These are phyloP conservation scores for Nomada fucata DNA, from an alignment of 2,888 invertebrate genomes.

Conservation along the genomic window DNA sequence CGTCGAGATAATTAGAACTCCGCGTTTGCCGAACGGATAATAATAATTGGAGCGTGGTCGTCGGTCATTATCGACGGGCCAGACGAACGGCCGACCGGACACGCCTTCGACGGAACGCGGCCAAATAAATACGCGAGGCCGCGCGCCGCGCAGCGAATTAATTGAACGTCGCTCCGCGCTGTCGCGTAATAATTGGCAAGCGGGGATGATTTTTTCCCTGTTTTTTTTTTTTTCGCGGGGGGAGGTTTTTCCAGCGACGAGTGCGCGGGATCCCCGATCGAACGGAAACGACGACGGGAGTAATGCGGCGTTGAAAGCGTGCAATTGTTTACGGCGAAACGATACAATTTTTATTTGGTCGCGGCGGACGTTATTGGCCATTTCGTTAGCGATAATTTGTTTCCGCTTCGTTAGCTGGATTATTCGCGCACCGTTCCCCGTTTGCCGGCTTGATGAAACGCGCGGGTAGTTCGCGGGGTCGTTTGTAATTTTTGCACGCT, in stretches of 20 bases:
- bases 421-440: no score
- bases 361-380: no score
- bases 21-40: slow-evolving; percentile 30
- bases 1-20: slow-evolving; percentile 45
- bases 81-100: slow-evolving; percentile 24
- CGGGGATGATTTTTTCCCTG: background rate
- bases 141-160: slow-evolving; percentile 5
- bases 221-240: background rate
- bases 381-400: no score
- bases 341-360: background rate
- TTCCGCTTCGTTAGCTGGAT: no score
- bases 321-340: background rate
- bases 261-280: no score
- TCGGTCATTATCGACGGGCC: slow-evolving; percentile 38
- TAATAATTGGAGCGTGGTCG: slow-evolving; percentile 40
- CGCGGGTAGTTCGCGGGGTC: no score
- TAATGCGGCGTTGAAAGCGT: background rate
- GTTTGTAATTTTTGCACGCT: no score
- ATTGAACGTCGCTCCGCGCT: background rate
- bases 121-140: background rate
- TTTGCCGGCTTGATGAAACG: no score
- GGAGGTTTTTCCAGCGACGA: no score
- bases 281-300: background rate
- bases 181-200: background rate
- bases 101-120: slow-evolving; percentile 6